Base-by-base conservation (phyloP, 2,888 invertebrate genomes). In the Noctua janthina region DNA sequence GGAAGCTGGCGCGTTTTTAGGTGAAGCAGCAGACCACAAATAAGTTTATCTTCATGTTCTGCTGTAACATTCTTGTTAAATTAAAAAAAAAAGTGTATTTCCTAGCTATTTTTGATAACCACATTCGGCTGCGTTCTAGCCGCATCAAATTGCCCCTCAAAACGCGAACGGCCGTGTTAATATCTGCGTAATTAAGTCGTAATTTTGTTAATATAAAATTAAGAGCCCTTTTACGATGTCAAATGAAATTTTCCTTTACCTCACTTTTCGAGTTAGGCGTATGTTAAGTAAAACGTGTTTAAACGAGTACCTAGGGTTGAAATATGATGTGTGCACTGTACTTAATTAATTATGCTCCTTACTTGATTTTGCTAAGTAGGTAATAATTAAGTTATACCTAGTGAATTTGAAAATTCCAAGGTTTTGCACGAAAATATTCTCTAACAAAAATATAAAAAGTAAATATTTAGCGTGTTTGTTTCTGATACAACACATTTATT, bases 171-270 rank as follows among this genome's bases (percentile, higher is more conserved):
- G 49, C 71, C 56, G 15, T 39, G 51, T 69, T 75, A 49, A 76
- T 73, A 72, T 67, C 35, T 56, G 29, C 49, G 29, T 72, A 75
- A 71, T 49, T 71, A 80, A 59, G 43, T 43, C n/a, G n/a, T 85
- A 70, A 85, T 74, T 78, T 8, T 11, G n/a, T 82, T 83, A 83
- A 81, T 84, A 69, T 51, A 74, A 83, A 83, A 82, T 88, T 85
- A 88, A 74, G 59, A 82, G 68, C 72, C 68, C 73, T 69, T 71
- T 77, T 67, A 76, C 74, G 78, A 79, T 82, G 62, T 68, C 35
- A 71, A 88, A 85, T 85, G 49, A 76, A 73, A 85, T 74, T 82
- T 62, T 68, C 71, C 54, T 78, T 82, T 39, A 84, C 72, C 13
- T 74, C 80, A 79, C 70, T 76, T 79, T 74, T 69, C 62, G 67